Conservation (phyloP, 2,113 vertebrate genomes). For the Pantherophis guttatus region DNA sequence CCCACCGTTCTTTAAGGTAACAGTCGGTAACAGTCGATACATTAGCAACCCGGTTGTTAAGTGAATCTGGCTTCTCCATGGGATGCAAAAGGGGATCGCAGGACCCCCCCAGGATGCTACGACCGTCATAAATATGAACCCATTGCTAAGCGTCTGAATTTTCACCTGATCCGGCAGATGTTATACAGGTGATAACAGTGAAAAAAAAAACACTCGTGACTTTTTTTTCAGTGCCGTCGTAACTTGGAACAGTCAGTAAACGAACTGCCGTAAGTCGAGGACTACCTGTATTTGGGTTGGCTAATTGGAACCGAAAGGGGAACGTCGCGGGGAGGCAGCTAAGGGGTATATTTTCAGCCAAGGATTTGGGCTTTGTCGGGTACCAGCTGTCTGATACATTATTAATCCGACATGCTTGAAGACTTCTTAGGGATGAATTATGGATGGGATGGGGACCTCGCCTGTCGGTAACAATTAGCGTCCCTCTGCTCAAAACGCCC, state of each 20-base stretch:
- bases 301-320: background rate
- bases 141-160: background rate
- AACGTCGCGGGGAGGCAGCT: background rate
- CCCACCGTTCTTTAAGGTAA: background rate
- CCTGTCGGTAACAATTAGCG: constrained; percentile 10
- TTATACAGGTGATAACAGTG: background rate
- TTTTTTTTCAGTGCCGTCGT: background rate
- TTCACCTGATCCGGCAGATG: background rate
- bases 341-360: background rate
- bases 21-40: no score
- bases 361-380: background rate
- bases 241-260: background rate
- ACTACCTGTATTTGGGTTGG: background rate
- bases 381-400: constrained; percentile 17
- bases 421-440: background rate
- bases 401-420: constrained; percentile 12
- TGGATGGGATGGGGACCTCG: background rate
- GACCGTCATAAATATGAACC: background rate
- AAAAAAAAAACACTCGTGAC: no score
- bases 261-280: background rate
- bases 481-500: background rate
- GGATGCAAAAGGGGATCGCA: background rate
- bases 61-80: background rate
- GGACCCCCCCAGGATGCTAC: no score
- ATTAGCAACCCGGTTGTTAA: background rate